Base-by-base conservation (phyloP, 2,888 invertebrate genomes). In the Acleris sparsana region DNA sequence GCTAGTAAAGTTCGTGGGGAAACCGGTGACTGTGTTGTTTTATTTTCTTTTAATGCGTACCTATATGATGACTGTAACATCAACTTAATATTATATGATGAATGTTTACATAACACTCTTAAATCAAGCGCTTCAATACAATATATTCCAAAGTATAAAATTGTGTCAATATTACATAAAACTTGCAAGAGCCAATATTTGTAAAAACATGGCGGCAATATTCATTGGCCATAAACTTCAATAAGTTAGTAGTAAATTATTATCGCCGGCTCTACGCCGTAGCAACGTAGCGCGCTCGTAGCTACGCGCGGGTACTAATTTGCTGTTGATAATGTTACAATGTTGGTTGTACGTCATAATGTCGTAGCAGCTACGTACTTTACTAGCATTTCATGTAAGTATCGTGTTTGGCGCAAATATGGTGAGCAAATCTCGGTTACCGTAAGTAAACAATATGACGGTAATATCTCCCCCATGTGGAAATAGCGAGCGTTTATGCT, bases 321-420 rank as follows among this genome's bases (percentile, higher is more conserved):
- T 62, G 57, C 46, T 62, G 46, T 53, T 66, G 57, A 62, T 66
- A 66, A 62, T 57, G 61, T 56, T 57, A 66, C 66, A 46, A 66
- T 52, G 56, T 66, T 66, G 56, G 56, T 61, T 61, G 22, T 66
- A 52, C 49, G 65, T 52, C 33, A 49, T 20, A 46, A 61, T 56
- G 51, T 61, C 44, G 17, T 44, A 48, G 49, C 13, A 13, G 39
- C 13, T 13, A 39, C 39, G 39, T 58, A 11, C 29, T 48, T 13
- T 48, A 29, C 11, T 18, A 6, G 57, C 13, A 18, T 29, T 39
- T 13, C 39, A 13, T 39, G 7, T 20, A 13, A 22, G 48, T 52
- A 52, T 22, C 22, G 9, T 18, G 48, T 17, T 52, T 48, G 48
- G n/a, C 18, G 6, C 51, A 22, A 52, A 52, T 52, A 52, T 52